These are phyloP conservation scores for Myotis davidii DNA, from an alignment of 2,113 vertebrate species.

Conservation along the genomic window DNA sequence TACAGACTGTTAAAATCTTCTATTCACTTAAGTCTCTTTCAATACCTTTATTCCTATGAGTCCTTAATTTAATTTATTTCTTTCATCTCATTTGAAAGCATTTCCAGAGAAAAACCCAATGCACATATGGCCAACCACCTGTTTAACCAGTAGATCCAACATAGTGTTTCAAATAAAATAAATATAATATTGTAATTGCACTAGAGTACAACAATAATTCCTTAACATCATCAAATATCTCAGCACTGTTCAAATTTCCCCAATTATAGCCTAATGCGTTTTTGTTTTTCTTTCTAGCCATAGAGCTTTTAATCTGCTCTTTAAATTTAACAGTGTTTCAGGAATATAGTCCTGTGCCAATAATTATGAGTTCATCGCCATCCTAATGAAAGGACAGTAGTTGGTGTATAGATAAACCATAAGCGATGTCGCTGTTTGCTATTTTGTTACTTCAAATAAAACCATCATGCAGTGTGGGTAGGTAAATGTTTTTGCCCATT, in stretches of 20 bases:
- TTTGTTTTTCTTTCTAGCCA: not conserved
- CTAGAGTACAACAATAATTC: not conserved
- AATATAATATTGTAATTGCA: not conserved
- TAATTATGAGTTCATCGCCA: not conserved
- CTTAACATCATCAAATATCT: not conserved
- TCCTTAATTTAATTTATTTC: not conserved
- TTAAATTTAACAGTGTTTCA: not conserved
- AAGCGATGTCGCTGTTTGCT: not conserved
- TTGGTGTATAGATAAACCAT: not conserved
- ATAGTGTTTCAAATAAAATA: constrained; percentile 17
- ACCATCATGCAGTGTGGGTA: not conserved
- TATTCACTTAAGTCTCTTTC: not conserved
- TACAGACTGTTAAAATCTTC: not conserved
- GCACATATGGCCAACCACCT: not conserved
- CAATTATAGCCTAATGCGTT: not conserved
- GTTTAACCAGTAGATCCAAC: not conserved
- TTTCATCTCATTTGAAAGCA: not conserved
- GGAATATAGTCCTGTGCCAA: not conserved
- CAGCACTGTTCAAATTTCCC: not conserved
- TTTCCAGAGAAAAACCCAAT: not conserved
- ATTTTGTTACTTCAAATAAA: not conserved
- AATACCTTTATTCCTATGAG: not conserved
- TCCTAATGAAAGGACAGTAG: not conserved
- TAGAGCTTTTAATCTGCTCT: not conserved
- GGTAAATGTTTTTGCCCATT: not conserved